phyloP scores from a whole-genome alignment of 2,113 vertebrate species.

The Mus spicilegus region DNA sequence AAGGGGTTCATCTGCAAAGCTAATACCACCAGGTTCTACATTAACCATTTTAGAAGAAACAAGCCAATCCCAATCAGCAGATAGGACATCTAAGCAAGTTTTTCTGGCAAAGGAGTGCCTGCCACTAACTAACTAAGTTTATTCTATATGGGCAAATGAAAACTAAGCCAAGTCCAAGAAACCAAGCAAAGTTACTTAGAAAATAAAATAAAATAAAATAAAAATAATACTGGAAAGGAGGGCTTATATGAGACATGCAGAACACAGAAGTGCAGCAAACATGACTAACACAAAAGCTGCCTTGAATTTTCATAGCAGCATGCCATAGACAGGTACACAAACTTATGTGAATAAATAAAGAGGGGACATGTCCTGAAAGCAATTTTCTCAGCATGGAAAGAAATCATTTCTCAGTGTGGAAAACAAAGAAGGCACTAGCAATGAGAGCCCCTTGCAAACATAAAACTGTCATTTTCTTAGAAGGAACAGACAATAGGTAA shows the following conservation, averaged over 20 bases:
- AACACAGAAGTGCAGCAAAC: conserved; percentile 46
- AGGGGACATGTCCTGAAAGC: conserved; percentile 47
- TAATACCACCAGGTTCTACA: conserved; percentile 60
- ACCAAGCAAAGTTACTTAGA: conserved; percentile 23
- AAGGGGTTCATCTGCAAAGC: conserved; percentile 32
- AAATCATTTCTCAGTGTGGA: conserved; percentile 64
- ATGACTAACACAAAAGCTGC: conserved; percentile 55
- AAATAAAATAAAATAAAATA: conserved; percentile 53
- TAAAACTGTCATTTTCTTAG: conserved; percentile 56
- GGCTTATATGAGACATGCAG: not conserved
- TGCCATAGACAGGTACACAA: conserved; percentile 7
- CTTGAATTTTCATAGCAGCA: conserved; percentile 22
- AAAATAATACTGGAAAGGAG: conserved; percentile 47
- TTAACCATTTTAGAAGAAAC: conserved; percentile 43
- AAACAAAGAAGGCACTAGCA: conserved; percentile 43
- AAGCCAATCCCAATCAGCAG: conserved; percentile 10
- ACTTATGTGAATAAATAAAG: not conserved
- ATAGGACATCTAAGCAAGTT: conserved; percentile 2
- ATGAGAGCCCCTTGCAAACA: conserved; percentile 66
- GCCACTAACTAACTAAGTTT: conserved; percentile 23
- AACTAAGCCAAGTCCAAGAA: conserved; percentile 48
- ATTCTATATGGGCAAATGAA: conserved; percentile 7
- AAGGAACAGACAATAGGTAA: conserved; percentile 40
- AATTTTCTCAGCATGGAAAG: not conserved
- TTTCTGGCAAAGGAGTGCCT: conserved; percentile 3